Conservation (phyloP, 2,797 vertebrate genomes). For the Arnoldichthys spilopterus region DNA sequence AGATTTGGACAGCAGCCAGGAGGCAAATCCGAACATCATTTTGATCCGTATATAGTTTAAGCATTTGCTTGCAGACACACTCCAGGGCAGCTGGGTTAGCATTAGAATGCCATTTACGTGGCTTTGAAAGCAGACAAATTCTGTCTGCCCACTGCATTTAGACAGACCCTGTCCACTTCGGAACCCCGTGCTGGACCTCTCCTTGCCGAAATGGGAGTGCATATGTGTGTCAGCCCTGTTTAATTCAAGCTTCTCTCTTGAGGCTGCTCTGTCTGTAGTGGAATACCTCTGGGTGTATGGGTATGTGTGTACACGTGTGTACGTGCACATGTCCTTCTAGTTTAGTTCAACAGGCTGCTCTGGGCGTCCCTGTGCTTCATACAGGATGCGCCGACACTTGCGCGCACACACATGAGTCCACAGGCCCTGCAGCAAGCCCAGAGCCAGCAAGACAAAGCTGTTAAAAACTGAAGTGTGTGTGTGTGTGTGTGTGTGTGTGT, state of each 20-base stretch:
- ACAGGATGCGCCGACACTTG: background rate
- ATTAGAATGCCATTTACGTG: background rate
- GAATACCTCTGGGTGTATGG: constrained; percentile 6
- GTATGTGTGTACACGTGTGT: constrained; percentile 7
- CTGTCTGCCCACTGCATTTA: background rate
- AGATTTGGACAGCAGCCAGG: background rate
- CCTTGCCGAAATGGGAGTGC: constrained; percentile 24
- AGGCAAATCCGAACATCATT: background rate
- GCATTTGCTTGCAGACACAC: background rate
- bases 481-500: background rate
- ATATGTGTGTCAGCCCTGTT: constrained; percentile 41
- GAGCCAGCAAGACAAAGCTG: constrained; percentile 15
- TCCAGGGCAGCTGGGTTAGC: background rate
- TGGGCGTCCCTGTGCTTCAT: constrained; percentile 19
- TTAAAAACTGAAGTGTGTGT: background rate
- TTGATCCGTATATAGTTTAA: background rate
- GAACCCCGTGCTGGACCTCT: constrained; percentile 30
- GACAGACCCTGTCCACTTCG: constrained; percentile 16
- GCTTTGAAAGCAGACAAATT: background rate
- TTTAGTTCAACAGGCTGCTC: constrained; percentile 26
- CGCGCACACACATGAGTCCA: background rate
- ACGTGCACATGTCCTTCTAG: constrained; percentile 6
- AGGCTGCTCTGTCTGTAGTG: constrained; percentile 29
- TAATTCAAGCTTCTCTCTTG: constrained; percentile 39
- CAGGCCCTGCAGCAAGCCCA: constrained; percentile 16